Evolutionary conservation across 2,888 invertebrate species (phyloP).

Genomic region (Atethmia centrago): DNA sequence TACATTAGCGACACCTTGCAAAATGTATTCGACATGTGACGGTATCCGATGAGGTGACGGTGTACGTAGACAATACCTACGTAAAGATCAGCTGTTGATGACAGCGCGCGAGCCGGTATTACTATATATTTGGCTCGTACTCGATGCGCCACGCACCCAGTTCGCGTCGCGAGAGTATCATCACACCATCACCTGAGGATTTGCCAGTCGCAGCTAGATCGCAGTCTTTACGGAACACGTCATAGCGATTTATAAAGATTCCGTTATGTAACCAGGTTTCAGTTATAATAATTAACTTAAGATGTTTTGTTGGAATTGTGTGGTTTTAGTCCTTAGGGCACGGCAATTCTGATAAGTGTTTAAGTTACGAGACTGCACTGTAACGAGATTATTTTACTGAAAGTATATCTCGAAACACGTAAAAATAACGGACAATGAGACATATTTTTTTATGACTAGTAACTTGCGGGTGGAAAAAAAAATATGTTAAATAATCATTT

Average conservation of each 20-base stretch:
- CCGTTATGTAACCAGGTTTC: not conserved
- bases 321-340: too few relatives aligned
- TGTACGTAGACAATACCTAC: not conserved
- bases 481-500: too few relatives aligned
- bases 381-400: too few relatives aligned
- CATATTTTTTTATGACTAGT: too few relatives aligned
- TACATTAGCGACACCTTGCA: too few relatives aligned
- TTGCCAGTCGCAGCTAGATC: not conserved
- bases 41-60: not conserved
- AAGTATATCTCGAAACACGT: too few relatives aligned
- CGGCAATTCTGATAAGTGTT: too few relatives aligned
- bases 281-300: too few relatives aligned
- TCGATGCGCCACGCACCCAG: not conserved
- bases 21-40: not conserved
- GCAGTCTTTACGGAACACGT: not conserved
- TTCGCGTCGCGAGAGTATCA: not conserved
- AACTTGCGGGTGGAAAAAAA: too few relatives aligned
- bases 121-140: not conserved
- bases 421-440: too few relatives aligned
- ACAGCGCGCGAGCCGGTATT: not conserved
- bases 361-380: too few relatives aligned
- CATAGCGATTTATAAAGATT: not conserved
- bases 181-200: not conserved
- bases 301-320: too few relatives aligned
- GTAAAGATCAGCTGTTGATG: not conserved